Evolutionary conservation across 2,888 invertebrate species (phyloP).

Genomic region (Tromatobia lineatoria): DNA sequence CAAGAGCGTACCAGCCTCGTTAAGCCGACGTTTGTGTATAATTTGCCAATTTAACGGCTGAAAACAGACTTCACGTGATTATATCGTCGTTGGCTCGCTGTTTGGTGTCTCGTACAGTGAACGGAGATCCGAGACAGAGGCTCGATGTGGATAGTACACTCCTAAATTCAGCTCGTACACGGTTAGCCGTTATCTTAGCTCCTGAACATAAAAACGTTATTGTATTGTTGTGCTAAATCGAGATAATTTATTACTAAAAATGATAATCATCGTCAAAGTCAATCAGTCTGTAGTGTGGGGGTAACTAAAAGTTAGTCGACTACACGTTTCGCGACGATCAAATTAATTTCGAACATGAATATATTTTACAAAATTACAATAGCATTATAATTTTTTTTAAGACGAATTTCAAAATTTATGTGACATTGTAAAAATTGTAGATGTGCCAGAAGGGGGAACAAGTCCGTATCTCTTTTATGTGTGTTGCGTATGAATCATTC

Average conservation of each 20-base stretch:
- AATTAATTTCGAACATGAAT: too few species aligned
- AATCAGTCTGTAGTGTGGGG: too few species aligned
- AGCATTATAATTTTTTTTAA: too few species aligned
- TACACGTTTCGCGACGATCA: too few species aligned
- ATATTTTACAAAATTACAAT: too few species aligned
- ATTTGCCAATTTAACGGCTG: constrained; percentile 74
- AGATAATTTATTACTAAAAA: not conserved
- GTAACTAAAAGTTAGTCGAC: too few species aligned
- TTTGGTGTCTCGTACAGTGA: constrained; percentile 24
- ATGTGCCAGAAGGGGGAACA: too few species aligned
- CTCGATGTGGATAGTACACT: not conserved
- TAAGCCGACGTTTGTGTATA: constrained; percentile 75
- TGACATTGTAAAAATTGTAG: too few species aligned
- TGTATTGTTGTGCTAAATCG: not conserved
- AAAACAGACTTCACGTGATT: constrained; percentile 67
- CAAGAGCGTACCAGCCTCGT: constrained; percentile 68
- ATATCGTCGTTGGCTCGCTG: constrained; percentile 53
- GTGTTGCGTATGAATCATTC: too few species aligned
- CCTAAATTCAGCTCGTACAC: not conserved
- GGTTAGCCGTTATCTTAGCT: not conserved
- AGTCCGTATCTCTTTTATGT: too few species aligned
- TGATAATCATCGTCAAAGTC: too few species aligned
- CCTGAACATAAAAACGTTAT: constrained; percentile 1
- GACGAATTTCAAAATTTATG: too few species aligned
- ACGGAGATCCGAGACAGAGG: constrained; percentile 39